A percentile compares a stretch with the other conserved stretches of the same genome.
These are phyloP conservation scores for Marisa cornuarietis DNA, from an alignment of 1,140 invertebrate genomes.

Conservation along the genomic window DNA sequence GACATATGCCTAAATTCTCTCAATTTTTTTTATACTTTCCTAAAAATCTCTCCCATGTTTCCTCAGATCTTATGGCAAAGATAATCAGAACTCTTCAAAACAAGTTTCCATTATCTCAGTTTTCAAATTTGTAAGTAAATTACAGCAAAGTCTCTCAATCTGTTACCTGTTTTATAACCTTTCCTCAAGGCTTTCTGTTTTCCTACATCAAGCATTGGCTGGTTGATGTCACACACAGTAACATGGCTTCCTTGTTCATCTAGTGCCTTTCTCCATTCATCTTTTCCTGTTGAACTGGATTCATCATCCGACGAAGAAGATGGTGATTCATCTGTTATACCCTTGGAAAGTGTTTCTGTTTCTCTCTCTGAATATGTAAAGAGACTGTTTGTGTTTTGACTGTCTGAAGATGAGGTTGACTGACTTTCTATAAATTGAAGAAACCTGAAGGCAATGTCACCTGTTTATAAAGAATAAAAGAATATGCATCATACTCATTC, in stretches of 20 bases:
- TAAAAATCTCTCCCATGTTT: no score
- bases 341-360: constrained; percentile 10
- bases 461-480: constrained; percentile 44
- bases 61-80: no score
- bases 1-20: no score
- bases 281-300: constrained; percentile 1
- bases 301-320: constrained; percentile 40
- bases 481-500: neutral
- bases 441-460: constrained; percentile 68
- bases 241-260: constrained; percentile 65
- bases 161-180: constrained; percentile 60
- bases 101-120: no score
- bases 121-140: no score
- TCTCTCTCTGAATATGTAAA: constrained; percentile 13
- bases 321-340: constrained; percentile 13
- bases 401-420: constrained; percentile 6
- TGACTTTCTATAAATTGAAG: constrained; percentile 53
- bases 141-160: no score
- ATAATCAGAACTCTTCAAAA: no score
- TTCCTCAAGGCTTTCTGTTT: constrained; percentile 75
- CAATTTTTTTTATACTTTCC: no score
- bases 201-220: constrained; percentile 94
- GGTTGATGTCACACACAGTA: constrained; percentile 95
- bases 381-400: constrained; percentile 3
- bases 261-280: constrained; percentile 4